Evolutionary conservation across 92 coral and sea anemone species (phyloP), one percentile per base, ranked within the genome.

Genomic region (Epizoanthus rinbou): DNA sequence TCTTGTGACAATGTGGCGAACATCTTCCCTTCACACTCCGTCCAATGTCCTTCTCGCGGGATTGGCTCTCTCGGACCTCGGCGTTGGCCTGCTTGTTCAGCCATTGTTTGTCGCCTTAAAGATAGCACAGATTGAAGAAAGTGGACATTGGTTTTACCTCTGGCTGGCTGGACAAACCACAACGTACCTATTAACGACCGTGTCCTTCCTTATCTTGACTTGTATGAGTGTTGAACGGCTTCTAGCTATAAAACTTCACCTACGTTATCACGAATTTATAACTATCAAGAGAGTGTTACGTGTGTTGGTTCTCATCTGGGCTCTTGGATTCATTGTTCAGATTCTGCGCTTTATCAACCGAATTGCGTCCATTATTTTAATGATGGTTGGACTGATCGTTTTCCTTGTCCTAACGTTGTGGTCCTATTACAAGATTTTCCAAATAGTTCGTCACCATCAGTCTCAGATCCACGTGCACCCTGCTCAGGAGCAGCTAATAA

Each of bases 121-220:
- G 69, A 35, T 24, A 24, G 39, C 69, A 64, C 69, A 64, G 37
- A 64, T 64, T 11, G 69, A 64, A 64, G 69, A 64, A 64, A 64
- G 69, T 5, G 35, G 5, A 16, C 3, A 21, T 15, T 64, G 69
- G 69, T 22, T 64, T 1, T 6, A 16, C 69, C 5, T 64, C 17
- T 64, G 69, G 69, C 69, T 64, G 17, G 69, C 69, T 64, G 39
- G 39, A 64, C 69, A 64, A 64, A 39, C 69, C 11, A 64, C 69
- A 33, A 64, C 39, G 17, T 64, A 64, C 69, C 11, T 64, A 4
- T 64, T 64, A 64, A 64, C 69, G 24, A 64, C 28, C 31, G 39
- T 64, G 39, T 64, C 69, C 16, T 64, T 64, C 69, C 69, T 64
- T 8, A 64, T 35, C 4, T 35, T 64, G 39, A 35, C 69, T 15